phyloP scores from a whole-genome alignment of 2,888 invertebrate species.

The Catonia carolina region DNA sequence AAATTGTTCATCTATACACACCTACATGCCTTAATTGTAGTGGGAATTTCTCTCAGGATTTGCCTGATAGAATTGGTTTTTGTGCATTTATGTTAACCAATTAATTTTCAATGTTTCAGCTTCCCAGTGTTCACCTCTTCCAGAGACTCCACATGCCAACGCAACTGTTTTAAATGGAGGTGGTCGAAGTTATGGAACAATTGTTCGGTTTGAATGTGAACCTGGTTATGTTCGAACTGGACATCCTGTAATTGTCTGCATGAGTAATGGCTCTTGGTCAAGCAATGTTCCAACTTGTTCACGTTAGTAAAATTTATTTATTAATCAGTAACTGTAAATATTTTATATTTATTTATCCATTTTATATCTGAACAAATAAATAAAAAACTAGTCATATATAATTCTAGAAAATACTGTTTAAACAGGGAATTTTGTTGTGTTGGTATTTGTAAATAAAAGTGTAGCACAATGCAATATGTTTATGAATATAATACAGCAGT shows the following conservation, averaged over 20 bases:
- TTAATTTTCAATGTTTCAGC: slow-evolving; percentile 51
- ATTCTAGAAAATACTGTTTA: too few relatives aligned
- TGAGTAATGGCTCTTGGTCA: slow-evolving; percentile 95
- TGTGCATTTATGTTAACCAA: too few relatives aligned
- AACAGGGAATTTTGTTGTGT: too few relatives aligned
- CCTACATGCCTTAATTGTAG: too few relatives aligned
- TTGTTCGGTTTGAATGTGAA: slow-evolving; percentile 86
- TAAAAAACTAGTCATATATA: too few relatives aligned
- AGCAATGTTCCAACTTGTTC: slow-evolving; percentile 83
- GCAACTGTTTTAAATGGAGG: slow-evolving; percentile 82
- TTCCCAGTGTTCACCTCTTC: slow-evolving; percentile 80
- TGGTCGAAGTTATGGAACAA: slow-evolving; percentile 88
- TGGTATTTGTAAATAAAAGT: too few relatives aligned
- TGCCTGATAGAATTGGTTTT: too few relatives aligned
- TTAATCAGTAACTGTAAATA: too few relatives aligned
- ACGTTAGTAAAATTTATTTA: slow-evolving; percentile 50
- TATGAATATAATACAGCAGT: too few relatives aligned
- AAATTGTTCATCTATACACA: too few relatives aligned
- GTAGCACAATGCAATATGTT: too few relatives aligned
- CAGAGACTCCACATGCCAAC: slow-evolving; percentile 82
- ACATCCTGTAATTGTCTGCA: slow-evolving; percentile 83
- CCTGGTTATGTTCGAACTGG: slow-evolving; percentile 83
- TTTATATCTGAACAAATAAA: background rate
- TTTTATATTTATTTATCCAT: background rate
- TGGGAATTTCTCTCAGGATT: too few relatives aligned